phyloP scores from a whole-genome alignment of 2,888 invertebrate genomes.

The Chorisops tibialis region DNA sequence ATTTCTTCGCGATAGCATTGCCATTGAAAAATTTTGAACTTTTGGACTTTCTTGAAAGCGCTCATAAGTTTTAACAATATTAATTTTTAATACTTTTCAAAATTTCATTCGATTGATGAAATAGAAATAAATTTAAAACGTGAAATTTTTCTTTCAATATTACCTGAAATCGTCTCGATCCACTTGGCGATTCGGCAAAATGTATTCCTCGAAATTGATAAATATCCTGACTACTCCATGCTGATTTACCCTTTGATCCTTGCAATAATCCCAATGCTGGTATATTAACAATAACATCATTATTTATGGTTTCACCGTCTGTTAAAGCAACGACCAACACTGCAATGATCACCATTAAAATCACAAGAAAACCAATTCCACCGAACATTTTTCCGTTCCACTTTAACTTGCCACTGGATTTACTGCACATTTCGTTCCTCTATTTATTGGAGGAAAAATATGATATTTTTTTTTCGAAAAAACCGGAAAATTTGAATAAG shows the following conservation, averaged over 20 bases:
- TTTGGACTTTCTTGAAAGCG: too few species aligned
- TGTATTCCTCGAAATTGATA: constrained; percentile 49
- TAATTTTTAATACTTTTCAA: too few species aligned
- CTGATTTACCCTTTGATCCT: constrained; percentile 41
- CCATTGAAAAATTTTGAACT: too few species aligned
- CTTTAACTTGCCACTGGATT: not conserved
- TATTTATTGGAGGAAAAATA: too few species aligned
- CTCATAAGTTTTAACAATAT: too few species aligned
- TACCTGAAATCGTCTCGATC: constrained; percentile 44
- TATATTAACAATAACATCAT: constrained; percentile 36
- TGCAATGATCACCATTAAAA: constrained; percentile 4
- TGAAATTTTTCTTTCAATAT: too few species aligned
- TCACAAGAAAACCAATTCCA: constrained; percentile 18
- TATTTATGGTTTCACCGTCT: constrained; percentile 19
- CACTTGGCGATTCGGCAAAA: constrained; percentile 47
- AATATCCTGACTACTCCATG: constrained; percentile 44
- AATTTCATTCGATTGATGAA: too few species aligned
- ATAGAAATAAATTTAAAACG: too few species aligned
- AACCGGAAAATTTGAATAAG: too few species aligned
- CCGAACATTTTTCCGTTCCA: constrained; percentile 14
- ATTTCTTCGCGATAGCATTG: too few species aligned
- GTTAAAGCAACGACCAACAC: constrained; percentile 17
- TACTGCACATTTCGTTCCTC: not conserved
- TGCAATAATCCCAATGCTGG: constrained; percentile 42
- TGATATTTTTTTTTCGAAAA: too few species aligned